Evolutionary conservation across 2,113 vertebrate genomes (phyloP).

Genomic region (Varanus salvator): DNA sequence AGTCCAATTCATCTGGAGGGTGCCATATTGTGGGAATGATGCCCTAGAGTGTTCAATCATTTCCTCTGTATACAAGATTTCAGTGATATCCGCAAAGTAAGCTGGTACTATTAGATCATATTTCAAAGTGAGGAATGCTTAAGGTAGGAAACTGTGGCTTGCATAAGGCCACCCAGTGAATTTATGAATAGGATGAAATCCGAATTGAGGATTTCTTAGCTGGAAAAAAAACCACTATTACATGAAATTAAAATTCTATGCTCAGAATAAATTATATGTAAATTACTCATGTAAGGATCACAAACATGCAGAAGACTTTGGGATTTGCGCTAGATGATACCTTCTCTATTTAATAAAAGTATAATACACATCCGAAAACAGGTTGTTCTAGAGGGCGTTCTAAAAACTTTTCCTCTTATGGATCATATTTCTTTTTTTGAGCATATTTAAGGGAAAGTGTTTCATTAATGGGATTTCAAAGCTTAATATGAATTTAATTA

Average conservation of each 20-base stretch:
- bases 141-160: neutral
- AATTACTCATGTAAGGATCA: neutral
- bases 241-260: neutral
- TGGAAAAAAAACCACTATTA: neutral
- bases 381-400: neutral
- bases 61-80: neutral
- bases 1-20: neutral
- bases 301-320: neutral
- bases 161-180: neutral
- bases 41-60: neutral
- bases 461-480: neutral
- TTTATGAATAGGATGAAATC: neutral
- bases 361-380: neutral
- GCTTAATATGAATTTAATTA: slow-evolving; percentile 19
- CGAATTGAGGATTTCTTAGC: neutral
- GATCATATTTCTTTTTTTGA: slow-evolving; percentile 8
- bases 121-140: neutral
- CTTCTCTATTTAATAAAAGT: neutral
- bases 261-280: neutral
- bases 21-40: no score
- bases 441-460: slow-evolving; percentile 3
- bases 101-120: neutral
- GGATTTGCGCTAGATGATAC: neutral
- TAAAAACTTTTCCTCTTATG: neutral
- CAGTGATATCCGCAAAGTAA: neutral